Conservation (phyloP, 2,888 invertebrate genomes). For the Rhyacophila evoluta region DNA sequence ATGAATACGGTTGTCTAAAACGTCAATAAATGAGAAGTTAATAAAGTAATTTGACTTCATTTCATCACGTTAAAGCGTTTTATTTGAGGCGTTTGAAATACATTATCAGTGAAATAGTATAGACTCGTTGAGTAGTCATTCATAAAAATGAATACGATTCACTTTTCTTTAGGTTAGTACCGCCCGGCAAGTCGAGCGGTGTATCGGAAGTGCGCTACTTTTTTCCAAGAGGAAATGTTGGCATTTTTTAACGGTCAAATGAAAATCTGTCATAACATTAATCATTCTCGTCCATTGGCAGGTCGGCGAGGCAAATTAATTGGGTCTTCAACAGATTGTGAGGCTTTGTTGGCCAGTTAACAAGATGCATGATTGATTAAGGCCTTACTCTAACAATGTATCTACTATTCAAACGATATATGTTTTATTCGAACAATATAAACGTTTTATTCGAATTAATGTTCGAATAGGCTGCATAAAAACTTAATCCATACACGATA, state of each 20-base stretch:
- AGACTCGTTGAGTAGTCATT: background rate
- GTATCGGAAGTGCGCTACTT: background rate
- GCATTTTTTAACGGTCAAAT: background rate
- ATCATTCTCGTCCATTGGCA: background rate
- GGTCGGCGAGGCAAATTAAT: background rate
- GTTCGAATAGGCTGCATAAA: background rate
- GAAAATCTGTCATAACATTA: constrained; percentile 10
- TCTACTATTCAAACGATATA: no score
- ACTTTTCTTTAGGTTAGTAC: background rate
- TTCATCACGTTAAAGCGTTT: no score
- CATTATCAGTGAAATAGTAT: background rate
- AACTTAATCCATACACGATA: background rate
- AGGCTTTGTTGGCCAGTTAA: background rate
- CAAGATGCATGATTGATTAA: constrained; percentile 9
- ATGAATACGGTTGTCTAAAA: no score
- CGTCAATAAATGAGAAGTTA: no score
- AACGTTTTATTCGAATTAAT: background rate
- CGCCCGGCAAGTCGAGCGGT: background rate
- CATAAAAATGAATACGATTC: background rate
- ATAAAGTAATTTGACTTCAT: no score
- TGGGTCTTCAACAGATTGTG: constrained; percentile 7
- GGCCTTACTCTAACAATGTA: background rate
- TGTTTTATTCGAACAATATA: no score
- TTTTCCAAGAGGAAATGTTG: background rate
- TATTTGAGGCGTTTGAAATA: no score